A percentile compares a stretch with the other conserved stretches of the same genome.
Evolutionary conservation across 2,888 invertebrate species (phyloP).

Genomic region (Phalera bucephala): DNA sequence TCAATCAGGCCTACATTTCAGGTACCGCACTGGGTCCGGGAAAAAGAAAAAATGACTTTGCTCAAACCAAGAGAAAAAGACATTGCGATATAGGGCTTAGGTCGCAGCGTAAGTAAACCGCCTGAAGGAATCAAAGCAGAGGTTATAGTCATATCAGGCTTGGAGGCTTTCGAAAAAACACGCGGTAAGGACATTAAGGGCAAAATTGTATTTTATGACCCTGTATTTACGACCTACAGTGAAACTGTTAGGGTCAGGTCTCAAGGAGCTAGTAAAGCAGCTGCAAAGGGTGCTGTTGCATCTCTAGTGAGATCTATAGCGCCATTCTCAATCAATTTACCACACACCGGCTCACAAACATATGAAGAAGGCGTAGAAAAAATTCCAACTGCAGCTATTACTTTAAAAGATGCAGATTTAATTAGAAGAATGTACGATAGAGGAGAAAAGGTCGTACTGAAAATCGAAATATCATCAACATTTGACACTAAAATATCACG

Average conservation of each 20-base stretch:
- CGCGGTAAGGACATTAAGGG: slow-evolving; percentile 78
- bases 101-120: slow-evolving; percentile 87
- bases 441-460: slow-evolving; percentile 72
- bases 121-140: slow-evolving; percentile 88
- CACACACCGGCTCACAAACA: slow-evolving; percentile 89
- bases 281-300: slow-evolving; percentile 89
- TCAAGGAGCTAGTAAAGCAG: slow-evolving; percentile 86
- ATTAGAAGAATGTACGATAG: slow-evolving; percentile 84
- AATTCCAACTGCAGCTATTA: slow-evolving; percentile 90
- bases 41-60: slow-evolving; percentile 86
- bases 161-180: slow-evolving; percentile 83
- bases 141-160: slow-evolving; percentile 87
- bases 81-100: slow-evolving; percentile 87
- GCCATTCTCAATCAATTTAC: slow-evolving; percentile 89
- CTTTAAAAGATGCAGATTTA: slow-evolving; percentile 90
- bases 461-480: slow-evolving; percentile 86
- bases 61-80: slow-evolving; percentile 84
- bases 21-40: slow-evolving; percentile 82
- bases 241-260: slow-evolving; percentile 86
- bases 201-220: slow-evolving; percentile 91
- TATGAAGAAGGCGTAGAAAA: slow-evolving; percentile 83
- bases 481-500: slow-evolving; percentile 84
- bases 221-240: slow-evolving; percentile 85
- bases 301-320: slow-evolving; percentile 89
- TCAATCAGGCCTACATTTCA: too few relatives aligned